Conservation (phyloP, 2,888 invertebrate genomes). For the Xestia xanthographa region DNA sequence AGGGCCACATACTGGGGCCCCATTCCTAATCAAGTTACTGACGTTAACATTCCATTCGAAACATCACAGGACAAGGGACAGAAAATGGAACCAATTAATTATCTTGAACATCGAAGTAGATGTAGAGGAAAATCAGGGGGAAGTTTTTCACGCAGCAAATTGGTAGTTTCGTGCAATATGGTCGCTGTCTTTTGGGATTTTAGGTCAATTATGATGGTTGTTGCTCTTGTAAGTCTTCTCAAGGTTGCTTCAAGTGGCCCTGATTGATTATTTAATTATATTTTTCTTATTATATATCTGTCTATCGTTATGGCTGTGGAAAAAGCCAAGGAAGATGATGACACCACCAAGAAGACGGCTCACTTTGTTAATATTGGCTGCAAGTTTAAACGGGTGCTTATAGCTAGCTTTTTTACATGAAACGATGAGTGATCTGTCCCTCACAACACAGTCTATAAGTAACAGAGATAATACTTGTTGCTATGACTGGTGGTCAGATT, state of each 20-base stretch:
- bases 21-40: conserved; percentile 49
- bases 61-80: conserved; percentile 7
- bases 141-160: conserved; percentile 27
- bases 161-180: conserved; percentile 24
- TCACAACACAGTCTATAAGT: too few relatives aligned
- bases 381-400: too few relatives aligned
- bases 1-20: conserved; percentile 33
- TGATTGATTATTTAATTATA: neutral
- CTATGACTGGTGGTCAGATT: neutral
- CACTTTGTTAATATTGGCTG: too few relatives aligned
- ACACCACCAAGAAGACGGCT: too few relatives aligned
- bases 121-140: conserved; percentile 24
- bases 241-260: neutral
- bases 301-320: too few relatives aligned
- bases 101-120: conserved; percentile 27
- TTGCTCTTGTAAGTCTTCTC: conserved; percentile 19
- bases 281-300: neutral
- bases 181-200: conserved; percentile 37
- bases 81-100: conserved; percentile 46
- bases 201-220: conserved; percentile 31
- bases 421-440: too few relatives aligned
- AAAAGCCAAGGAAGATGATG: too few relatives aligned
- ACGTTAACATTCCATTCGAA: conserved; percentile 39
- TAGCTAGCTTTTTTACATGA: too few relatives aligned
- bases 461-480: neutral